Conservation (phyloP, 2,113 vertebrate species). For the Corythaixoides concolor region DNA sequence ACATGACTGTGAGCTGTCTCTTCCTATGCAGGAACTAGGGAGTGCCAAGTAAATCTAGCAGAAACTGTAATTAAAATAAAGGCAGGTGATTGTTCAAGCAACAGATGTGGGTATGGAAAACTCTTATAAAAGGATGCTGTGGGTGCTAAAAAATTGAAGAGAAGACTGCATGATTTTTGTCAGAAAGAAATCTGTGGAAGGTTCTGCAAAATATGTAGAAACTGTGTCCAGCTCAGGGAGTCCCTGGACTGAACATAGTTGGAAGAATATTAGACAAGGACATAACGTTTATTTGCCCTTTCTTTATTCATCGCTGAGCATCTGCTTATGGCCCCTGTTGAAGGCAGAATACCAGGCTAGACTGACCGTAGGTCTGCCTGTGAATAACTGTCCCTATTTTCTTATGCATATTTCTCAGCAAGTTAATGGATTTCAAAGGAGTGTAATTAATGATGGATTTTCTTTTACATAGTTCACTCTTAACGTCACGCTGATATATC, state of each 20-base stretch:
- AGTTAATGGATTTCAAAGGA: not conserved
- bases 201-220: not conserved
- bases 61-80: not conserved
- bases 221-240: not conserved
- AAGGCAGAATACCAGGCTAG: not conserved
- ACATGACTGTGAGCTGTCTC: not conserved
- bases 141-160: not conserved
- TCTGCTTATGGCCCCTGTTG: not conserved
- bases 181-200: not conserved
- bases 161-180: not conserved
- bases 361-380: not conserved
- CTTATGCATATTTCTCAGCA: not conserved
- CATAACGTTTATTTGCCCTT: not conserved
- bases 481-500: rapidly evolving
- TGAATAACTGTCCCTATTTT: not conserved
- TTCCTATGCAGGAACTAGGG: not conserved
- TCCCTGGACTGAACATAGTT: not conserved
- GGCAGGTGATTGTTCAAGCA: not conserved
- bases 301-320: not conserved
- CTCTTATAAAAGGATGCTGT: not conserved
- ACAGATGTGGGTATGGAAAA: not conserved
- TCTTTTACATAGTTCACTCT: not conserved
- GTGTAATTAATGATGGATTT: not conserved
- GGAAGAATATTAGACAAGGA: too few relatives aligned
- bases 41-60: not conserved